Conservation (phyloP, 2,888 invertebrate genomes). For the Diaprepes abbreviatus region DNA sequence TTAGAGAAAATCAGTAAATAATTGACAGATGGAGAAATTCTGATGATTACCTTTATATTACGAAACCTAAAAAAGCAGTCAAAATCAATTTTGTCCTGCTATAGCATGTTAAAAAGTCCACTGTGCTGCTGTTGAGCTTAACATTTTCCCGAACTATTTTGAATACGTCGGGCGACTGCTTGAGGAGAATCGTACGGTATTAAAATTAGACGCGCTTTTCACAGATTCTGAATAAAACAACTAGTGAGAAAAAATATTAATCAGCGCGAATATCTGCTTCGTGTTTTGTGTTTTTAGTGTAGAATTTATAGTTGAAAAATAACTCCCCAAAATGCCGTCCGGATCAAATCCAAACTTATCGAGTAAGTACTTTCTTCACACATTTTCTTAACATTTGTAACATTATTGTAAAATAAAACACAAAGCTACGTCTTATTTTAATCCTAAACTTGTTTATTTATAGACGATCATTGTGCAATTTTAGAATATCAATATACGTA, state of each 20-base stretch:
- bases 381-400: too few relatives aligned
- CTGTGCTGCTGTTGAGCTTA: not conserved
- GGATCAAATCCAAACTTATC: slow-evolving; percentile 37
- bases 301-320: not conserved
- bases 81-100: too few relatives aligned
- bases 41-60: too few relatives aligned
- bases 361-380: slow-evolving; percentile 33
- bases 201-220: slow-evolving; percentile 42
- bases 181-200: slow-evolving; percentile 24
- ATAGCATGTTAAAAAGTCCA: too few relatives aligned
- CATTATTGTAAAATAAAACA: not conserved
- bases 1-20: too few relatives aligned
- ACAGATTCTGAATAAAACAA: slow-evolving; percentile 34
- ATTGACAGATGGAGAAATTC: too few relatives aligned
- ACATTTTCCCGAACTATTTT: slow-evolving; percentile 42
- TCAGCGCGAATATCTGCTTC: slow-evolving; percentile 1
- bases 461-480: slow-evolving; percentile 30
- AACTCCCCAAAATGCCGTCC: slow-evolving; percentile 21
- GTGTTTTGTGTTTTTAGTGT: slow-evolving; percentile 6
- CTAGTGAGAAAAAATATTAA: slow-evolving; percentile 17
- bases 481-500: slow-evolving; percentile 27
- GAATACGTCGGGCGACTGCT: slow-evolving; percentile 27
- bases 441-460: slow-evolving; percentile 17
- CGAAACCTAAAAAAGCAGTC: too few relatives aligned
- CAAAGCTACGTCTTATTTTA: slow-evolving; percentile 26